Conservation (phyloP, 2,888 invertebrate genomes). For the Caenorhabditis zanzibari region DNA sequence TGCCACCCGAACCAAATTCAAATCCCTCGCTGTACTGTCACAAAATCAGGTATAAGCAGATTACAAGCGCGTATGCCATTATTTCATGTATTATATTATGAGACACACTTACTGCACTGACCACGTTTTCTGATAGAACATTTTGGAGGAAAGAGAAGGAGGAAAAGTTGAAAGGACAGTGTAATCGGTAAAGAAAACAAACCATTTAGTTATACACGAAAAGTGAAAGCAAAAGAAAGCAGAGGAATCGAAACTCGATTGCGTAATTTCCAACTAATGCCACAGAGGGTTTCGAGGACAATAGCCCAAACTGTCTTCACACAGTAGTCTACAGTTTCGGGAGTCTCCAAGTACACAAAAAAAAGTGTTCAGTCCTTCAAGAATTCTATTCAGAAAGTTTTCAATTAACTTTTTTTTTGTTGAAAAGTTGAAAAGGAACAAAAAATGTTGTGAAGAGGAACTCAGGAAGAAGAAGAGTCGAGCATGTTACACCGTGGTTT, state of each 20-base stretch:
- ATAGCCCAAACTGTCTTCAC: constrained; percentile 42
- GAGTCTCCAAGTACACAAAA: background rate
- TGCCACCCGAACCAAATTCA: constrained; percentile 4
- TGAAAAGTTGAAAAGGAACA: constrained; percentile 7
- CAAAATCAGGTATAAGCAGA: constrained; percentile 41
- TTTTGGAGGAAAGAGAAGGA: background rate
- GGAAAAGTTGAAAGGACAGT: constrained; percentile 33
- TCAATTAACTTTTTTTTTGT: constrained; percentile 27
- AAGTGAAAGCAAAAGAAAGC: constrained; percentile 51
- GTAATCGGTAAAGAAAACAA: constrained; percentile 64
- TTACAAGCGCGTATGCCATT: constrained; percentile 34
- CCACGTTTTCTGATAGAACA: constrained; percentile 9
- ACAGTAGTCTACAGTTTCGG: constrained; percentile 16
- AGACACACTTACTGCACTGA: background rate
- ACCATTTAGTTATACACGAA: constrained; percentile 62
- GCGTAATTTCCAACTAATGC: constrained; percentile 58
- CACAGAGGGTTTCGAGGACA: constrained; percentile 52
- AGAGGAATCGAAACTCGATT: constrained; percentile 61
- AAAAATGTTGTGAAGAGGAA: constrained; percentile 10
- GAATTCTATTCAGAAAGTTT: constrained; percentile 34
- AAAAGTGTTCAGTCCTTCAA: background rate
- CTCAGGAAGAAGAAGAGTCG: background rate
- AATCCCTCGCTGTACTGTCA: constrained; percentile 29
- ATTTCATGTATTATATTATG: background rate
- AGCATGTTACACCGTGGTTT: constrained; percentile 58